Percentiles rank a stretch among this genome's conserved stretches.
These are phyloP conservation scores for Labia minor DNA, from an alignment of 2,888 invertebrate genomes.

Conservation along the genomic window DNA sequence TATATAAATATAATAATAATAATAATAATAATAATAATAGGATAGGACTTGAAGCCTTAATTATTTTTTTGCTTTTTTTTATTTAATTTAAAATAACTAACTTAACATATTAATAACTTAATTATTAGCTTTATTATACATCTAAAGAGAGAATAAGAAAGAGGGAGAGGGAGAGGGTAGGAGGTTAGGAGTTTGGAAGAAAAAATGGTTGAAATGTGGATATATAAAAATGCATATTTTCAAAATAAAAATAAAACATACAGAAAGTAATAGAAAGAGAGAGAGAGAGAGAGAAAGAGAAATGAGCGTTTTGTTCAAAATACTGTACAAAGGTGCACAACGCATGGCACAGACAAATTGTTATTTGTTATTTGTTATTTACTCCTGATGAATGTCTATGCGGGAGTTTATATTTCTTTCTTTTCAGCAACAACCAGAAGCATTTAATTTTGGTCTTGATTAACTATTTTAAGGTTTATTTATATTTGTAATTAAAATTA, in stretches of 20 bases:
- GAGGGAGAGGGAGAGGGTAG: neutral
- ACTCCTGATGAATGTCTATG: too few species aligned
- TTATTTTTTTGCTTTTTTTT: too few species aligned
- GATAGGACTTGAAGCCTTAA: neutral
- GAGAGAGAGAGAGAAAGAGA: neutral
- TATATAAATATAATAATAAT: neutral
- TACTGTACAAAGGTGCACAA: neutral
- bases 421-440: too few species aligned
- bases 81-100: neutral
- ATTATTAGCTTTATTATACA: neutral
- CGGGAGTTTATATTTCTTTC: neutral
- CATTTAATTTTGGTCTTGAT: too few species aligned
- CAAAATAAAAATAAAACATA: too few species aligned
- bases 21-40: neutral
- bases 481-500: too few species aligned
- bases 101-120: slow-evolving; percentile 3
- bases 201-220: neutral
- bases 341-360: neutral
- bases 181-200: neutral
- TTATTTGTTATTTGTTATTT: neutral
- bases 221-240: too few species aligned
- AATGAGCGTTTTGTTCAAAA: neutral
- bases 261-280: too few species aligned
- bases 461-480: too few species aligned
- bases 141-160: neutral